Evolutionary conservation across 2,113 vertebrate species (phyloP).

Genomic region (Danionella cerebrum): DNA sequence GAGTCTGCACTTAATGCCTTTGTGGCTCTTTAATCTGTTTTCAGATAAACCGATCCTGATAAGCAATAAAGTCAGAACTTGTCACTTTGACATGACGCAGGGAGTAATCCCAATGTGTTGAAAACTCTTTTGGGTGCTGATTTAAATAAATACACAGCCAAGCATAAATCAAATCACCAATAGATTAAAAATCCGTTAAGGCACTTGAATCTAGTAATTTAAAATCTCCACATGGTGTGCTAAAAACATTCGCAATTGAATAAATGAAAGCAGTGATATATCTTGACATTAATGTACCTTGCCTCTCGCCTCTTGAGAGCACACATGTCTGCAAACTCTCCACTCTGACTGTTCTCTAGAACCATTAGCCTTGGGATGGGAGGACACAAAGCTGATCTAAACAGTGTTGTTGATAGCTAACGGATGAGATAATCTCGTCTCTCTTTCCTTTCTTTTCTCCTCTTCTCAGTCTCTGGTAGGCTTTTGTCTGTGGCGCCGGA

Average conservation of each 20-base stretch:
- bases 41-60: too few species aligned
- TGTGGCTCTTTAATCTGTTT: too few species aligned
- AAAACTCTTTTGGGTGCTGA: conserved; percentile 5
- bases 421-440: conserved; percentile 65
- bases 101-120: conserved; percentile 26
- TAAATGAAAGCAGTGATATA: not conserved
- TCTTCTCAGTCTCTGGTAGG: conserved; percentile 54
- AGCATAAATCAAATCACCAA: not conserved
- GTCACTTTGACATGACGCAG: conserved; percentile 6
- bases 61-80: too few species aligned
- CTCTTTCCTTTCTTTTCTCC: conserved; percentile 51
- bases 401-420: conserved; percentile 63
- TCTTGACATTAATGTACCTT: not conserved
- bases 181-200: too few species aligned
- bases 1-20: not conserved
- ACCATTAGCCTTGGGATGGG: conserved; percentile 37
- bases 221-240: too few species aligned
- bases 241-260: not conserved
- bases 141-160: not conserved
- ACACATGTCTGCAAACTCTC: not conserved
- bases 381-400: conserved; percentile 57
- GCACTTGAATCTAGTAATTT: too few species aligned
- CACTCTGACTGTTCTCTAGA: conserved; percentile 43
- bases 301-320: not conserved
- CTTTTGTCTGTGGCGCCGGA: conserved; percentile 67